A percentile compares a stretch with the other conserved stretches of the same genome.
These are phyloP conservation scores for Rallus limicola DNA, from an alignment of 2,113 vertebrate genomes.

Conservation along the genomic window DNA sequence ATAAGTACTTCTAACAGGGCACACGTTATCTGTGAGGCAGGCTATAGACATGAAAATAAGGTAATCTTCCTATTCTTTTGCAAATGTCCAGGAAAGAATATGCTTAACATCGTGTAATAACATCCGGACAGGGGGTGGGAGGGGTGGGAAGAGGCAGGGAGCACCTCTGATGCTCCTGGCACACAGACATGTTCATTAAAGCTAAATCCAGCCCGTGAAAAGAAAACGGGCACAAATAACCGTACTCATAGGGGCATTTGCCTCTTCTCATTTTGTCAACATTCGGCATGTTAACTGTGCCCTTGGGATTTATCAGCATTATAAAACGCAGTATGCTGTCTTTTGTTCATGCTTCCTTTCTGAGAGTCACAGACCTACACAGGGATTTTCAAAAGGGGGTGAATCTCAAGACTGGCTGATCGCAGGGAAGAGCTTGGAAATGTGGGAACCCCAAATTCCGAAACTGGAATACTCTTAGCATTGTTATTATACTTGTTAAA, in stretches of 20 bases:
- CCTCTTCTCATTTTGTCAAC: background rate
- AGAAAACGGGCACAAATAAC: background rate
- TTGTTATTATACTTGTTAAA: background rate
- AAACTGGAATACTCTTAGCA: background rate
- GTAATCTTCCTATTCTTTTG: conserved; percentile 64
- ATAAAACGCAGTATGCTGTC: background rate
- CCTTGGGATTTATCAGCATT: conserved; percentile 4
- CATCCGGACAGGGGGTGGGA: background rate
- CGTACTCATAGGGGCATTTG: background rate
- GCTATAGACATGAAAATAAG: conserved; percentile 58
- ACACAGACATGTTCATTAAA: background rate
- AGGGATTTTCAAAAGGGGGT: background rate
- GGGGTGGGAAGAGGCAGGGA: background rate
- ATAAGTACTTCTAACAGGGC: background rate
- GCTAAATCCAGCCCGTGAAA: conserved; percentile 4
- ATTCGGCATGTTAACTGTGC: background rate
- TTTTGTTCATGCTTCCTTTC: background rate
- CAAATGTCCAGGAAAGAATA: conserved; percentile 41
- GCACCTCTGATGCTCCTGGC: background rate
- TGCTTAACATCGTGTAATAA: conserved; percentile 20
- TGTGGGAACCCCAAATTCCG: background rate
- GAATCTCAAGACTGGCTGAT: background rate
- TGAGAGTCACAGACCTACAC: background rate
- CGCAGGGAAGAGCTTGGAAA: background rate
- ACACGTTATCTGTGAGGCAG: conserved; percentile 23